These are phyloP conservation scores for Marmota monax DNA, from an alignment of 2,113 vertebrate species.

Conservation along the genomic window DNA sequence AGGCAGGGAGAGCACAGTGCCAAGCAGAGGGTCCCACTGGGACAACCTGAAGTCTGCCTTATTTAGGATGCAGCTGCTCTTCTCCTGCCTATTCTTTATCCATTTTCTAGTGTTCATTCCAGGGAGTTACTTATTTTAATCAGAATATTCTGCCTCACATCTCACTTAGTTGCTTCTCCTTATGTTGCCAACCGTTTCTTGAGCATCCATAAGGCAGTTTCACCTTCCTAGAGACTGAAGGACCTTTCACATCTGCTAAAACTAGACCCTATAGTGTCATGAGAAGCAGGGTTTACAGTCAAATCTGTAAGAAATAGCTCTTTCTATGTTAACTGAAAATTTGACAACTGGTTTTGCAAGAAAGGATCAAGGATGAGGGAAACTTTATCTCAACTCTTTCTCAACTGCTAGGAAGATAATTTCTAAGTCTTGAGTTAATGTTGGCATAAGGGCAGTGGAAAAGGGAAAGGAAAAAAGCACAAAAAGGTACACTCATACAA, in stretches of 20 bases:
- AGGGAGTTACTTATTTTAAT: neutral
- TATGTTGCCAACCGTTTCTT: neutral
- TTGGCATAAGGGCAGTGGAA: neutral
- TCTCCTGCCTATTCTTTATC: neutral
- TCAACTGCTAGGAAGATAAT: neutral
- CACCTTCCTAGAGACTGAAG: neutral
- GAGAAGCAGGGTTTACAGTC: neutral
- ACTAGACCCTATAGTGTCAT: neutral
- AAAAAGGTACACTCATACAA: no score
- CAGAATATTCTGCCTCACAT: neutral
- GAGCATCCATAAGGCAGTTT: neutral
- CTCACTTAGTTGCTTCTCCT: neutral
- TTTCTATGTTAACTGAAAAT: neutral
- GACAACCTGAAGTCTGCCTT: neutral
- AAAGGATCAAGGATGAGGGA: neutral
- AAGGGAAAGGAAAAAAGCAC: neutral
- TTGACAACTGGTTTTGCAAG: neutral
- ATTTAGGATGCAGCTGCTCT: neutral
- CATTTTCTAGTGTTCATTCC: neutral
- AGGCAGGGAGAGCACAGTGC: rapidly evolving
- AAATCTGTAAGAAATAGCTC: neutral
- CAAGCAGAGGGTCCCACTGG: neutral
- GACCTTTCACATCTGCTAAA: neutral
- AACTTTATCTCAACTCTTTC: neutral
- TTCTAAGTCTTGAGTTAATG: neutral